Percentiles rank a stretch among this genome's conserved stretches.
These are phyloP conservation scores for Drosophila seclusa DNA, from an alignment of 2,888 invertebrate genomes.

Conservation along the genomic window DNA sequence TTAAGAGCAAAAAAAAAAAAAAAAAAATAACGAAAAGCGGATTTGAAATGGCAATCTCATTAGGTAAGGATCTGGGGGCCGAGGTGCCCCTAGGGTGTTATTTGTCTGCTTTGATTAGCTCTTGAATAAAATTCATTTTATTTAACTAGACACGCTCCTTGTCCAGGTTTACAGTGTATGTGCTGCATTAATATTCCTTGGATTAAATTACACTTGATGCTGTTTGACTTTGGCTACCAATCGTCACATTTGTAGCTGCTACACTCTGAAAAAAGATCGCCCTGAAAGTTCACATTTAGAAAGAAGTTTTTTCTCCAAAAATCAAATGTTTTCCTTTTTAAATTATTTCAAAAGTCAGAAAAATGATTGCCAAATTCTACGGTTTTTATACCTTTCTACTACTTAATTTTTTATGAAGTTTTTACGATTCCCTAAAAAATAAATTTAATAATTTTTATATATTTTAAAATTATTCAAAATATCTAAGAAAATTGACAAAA, in stretches of 20 bases:
- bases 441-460: no score
- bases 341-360: no score
- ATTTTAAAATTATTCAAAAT: no score
- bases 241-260: slow-evolving; percentile 10
- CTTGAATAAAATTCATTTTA: slow-evolving; percentile 2
- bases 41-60: slow-evolving; percentile 47
- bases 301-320: no score
- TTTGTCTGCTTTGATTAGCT: slow-evolving; percentile 7
- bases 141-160: background rate
- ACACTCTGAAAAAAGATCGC: background rate
- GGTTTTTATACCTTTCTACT: background rate
- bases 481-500: no score
- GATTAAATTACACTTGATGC: background rate
- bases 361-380: background rate
- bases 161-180: background rate
- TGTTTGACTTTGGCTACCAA: background rate
- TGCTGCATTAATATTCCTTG: background rate
- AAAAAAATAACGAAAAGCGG: background rate
- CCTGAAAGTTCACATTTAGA: background rate
- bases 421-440: no score
- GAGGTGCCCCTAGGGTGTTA: background rate
- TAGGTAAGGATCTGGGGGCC: slow-evolving; percentile 15
- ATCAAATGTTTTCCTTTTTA: background rate
- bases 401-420: no score
- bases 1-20: slow-evolving; percentile 13